phyloP scores from a whole-genome alignment of 2,113 vertebrate genomes.

The Caretta caretta region DNA sequence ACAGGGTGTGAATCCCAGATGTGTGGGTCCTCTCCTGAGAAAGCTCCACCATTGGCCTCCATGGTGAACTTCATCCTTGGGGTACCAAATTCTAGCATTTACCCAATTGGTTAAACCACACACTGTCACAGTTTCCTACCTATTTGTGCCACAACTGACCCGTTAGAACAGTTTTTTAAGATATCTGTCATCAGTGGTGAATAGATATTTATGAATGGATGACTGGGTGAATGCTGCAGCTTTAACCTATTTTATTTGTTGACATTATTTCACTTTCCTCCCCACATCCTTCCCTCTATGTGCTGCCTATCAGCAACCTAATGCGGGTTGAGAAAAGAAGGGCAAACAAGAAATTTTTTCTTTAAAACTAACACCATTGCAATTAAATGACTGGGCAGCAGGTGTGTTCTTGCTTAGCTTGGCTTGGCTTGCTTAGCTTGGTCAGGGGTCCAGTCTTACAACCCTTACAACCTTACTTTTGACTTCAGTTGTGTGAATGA shows the following conservation, averaged over 20 bases:
- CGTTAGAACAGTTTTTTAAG: neutral
- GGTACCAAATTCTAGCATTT: neutral
- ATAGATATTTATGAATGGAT: neutral
- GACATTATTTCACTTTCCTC: neutral
- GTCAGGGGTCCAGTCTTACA: neutral
- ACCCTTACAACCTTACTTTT: neutral
- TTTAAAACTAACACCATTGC: neutral
- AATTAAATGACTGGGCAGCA: neutral
- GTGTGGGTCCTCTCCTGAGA: neutral
- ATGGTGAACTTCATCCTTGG: neutral
- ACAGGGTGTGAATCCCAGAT: accelerated
- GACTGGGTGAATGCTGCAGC: neutral
- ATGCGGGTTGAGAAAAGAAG: neutral
- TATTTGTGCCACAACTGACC: neutral
- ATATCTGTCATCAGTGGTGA: neutral
- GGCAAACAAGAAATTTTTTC: neutral
- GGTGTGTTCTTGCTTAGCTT: accelerated
- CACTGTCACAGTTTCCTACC: neutral
- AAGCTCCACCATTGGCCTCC: neutral
- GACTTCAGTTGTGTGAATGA: neutral
- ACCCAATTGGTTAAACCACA: neutral
- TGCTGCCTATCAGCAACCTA: neutral
- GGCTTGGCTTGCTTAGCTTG: neutral
- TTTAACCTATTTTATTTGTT: neutral
- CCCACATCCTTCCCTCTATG: neutral